Evolutionary conservation across 1,140 invertebrate genomes (phyloP).

Genomic region (Hylyphantes graminicola): DNA sequence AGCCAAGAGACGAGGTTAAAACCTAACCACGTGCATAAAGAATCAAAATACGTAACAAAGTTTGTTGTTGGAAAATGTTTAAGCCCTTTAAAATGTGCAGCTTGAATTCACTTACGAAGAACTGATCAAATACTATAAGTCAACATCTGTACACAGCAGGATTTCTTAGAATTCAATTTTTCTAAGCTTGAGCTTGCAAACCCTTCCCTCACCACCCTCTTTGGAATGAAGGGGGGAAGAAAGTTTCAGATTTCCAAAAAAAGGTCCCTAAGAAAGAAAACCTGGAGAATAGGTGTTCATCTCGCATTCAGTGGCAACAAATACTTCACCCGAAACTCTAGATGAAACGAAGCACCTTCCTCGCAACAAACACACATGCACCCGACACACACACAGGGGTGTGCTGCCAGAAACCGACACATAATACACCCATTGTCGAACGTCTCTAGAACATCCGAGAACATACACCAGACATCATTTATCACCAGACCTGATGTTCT

Average conservation of each 20-base stretch:
- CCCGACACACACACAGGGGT: background rate
- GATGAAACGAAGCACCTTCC: background rate
- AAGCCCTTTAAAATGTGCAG: no score
- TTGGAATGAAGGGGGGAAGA: background rate
- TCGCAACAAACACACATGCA: constrained; percentile 8
- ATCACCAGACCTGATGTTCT: constrained; percentile 31
- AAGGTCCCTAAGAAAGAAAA: background rate
- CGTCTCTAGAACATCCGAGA: constrained; percentile 8
- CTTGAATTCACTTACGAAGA: no score
- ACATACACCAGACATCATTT: constrained; percentile 1
- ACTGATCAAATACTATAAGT: no score
- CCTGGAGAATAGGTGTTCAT: constrained; percentile 24
- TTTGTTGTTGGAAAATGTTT: no score
- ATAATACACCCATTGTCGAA: constrained; percentile 39
- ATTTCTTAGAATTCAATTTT: no score
- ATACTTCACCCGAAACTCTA: constrained; percentile 44
- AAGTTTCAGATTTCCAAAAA: constrained; percentile 21
- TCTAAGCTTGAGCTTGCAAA: no score
- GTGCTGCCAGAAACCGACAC: background rate
- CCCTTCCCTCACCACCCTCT: background rate
- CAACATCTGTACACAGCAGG: no score
- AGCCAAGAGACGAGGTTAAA: no score
- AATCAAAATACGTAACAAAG: no score
- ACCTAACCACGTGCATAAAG: no score
- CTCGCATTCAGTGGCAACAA: constrained; percentile 31